Evolutionary conservation across 2,888 invertebrate species (phyloP).

Genomic region (Drosophila eohydei): DNA sequence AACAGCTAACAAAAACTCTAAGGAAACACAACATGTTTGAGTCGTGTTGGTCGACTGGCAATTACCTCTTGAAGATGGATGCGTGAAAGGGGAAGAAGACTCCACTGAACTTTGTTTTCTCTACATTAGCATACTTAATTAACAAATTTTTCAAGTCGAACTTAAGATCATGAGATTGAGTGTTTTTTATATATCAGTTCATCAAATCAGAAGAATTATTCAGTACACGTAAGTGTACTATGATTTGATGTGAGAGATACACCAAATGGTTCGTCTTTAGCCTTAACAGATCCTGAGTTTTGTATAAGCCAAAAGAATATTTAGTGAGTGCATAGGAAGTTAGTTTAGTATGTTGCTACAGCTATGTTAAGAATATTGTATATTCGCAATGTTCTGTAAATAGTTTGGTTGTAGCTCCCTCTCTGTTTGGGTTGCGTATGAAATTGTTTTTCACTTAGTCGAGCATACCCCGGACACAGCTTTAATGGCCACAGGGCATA

Average conservation of each 20-base stretch:
- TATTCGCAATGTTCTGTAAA: background rate
- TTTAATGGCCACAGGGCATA: slow-evolving; percentile 3
- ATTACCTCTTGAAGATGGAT: background rate
- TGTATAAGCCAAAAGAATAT: background rate
- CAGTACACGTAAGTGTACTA: too few species aligned
- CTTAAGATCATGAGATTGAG: background rate
- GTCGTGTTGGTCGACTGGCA: slow-evolving; percentile 2
- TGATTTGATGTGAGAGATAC: too few species aligned
- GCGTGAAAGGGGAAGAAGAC: too few species aligned
- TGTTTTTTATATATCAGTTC: too few species aligned
- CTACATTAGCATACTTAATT: too few species aligned
- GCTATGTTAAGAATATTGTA: too few species aligned
- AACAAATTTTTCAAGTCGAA: too few species aligned
- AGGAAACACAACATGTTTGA: background rate
- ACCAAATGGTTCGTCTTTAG: too few species aligned
- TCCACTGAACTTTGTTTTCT: background rate
- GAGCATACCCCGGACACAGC: background rate
- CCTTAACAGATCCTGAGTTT: too few species aligned
- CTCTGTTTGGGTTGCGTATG: background rate
- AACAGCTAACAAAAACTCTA: slow-evolving; percentile 12
- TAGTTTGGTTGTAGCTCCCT: background rate
- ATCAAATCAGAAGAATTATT: too few species aligned
- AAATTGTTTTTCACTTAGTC: background rate
- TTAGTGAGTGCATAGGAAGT: background rate
- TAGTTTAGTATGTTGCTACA: background rate